phyloP scores from a whole-genome alignment of 1,140 invertebrate species.

The Scaptomyza hsui region DNA sequence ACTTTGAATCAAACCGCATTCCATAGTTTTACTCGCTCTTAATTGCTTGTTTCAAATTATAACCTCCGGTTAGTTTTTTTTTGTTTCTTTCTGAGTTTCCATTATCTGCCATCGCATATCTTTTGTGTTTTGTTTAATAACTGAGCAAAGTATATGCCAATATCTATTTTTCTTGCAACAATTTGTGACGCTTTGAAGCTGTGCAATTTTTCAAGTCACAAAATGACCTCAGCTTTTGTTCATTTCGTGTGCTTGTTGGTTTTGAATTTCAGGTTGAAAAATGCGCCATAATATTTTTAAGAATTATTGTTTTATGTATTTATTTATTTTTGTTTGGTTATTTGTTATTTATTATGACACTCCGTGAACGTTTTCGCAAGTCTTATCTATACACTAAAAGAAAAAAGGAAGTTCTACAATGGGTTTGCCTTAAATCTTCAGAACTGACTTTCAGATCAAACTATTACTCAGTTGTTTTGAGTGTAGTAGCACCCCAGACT shows the following conservation, averaged over 20 bases:
- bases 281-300: constrained; percentile 52
- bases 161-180: constrained; percentile 18
- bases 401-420: neutral
- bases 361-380: constrained; percentile 72
- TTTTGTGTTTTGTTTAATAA: constrained; percentile 19
- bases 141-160: constrained; percentile 18
- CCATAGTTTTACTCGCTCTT: constrained; percentile 51
- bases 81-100: constrained; percentile 21
- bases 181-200: constrained; percentile 45
- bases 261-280: constrained; percentile 62
- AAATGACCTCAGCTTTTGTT: constrained; percentile 69
- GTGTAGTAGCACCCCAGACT: too few relatives aligned
- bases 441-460: too few relatives aligned
- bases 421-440: too few relatives aligned
- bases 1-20: constrained; percentile 62
- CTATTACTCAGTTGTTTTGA: neutral
- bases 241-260: constrained; percentile 17
- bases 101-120: constrained; percentile 41
- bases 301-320: constrained; percentile 30
- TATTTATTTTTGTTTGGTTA: constrained; percentile 11
- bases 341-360: constrained; percentile 54
- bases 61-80: constrained; percentile 43
- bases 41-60: constrained; percentile 70
- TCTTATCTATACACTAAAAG: constrained; percentile 32
- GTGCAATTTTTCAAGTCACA: constrained; percentile 57